A percentile compares a stretch with the other conserved stretches of the same genome.
Conservation (phyloP, 2,888 invertebrate species). For the Temnothorax rugatulus region DNA sequence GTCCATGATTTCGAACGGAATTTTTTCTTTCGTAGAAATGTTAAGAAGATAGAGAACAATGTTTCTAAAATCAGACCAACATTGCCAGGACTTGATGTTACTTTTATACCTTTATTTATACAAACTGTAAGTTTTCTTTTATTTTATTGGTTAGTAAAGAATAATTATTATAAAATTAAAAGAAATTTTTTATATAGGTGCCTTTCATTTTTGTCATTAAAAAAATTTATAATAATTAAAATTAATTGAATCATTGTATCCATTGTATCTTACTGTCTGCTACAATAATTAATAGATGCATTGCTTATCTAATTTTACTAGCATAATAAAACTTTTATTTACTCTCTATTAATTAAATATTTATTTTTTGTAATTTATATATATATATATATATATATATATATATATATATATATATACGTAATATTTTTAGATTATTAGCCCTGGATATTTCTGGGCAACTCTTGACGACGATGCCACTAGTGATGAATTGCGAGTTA, state of each 20-base stretch:
- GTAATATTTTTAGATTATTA: constrained; percentile 27
- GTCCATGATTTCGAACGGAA: constrained; percentile 39
- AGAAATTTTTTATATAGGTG: neutral
- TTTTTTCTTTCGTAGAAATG: constrained; percentile 13
- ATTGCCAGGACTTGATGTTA: constrained; percentile 88
- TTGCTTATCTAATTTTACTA: neutral
- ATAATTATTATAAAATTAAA: neutral
- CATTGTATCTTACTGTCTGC: neutral
- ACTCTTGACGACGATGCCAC: constrained; percentile 7
- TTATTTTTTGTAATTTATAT: neutral
- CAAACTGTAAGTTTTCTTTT: constrained; percentile 88
- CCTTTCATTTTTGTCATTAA: neutral
- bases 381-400: neutral
- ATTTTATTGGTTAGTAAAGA: constrained; percentile 84
- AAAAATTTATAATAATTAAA: neutral
- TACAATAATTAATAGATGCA: neutral
- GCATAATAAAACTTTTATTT: neutral
- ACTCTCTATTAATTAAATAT: neutral
- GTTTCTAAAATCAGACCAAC: constrained; percentile 85
- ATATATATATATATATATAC: neutral
- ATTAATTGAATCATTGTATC: neutral
- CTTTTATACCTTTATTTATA: constrained; percentile 87
- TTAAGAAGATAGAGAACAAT: neutral
- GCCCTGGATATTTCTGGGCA: constrained; percentile 40
- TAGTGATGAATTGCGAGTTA: constrained; percentile 79